A percentile compares a stretch with the other conserved stretches of the same genome.
phyloP scores from a whole-genome alignment of 1,140 invertebrate genomes.

The Anastrepha obliqua region DNA sequence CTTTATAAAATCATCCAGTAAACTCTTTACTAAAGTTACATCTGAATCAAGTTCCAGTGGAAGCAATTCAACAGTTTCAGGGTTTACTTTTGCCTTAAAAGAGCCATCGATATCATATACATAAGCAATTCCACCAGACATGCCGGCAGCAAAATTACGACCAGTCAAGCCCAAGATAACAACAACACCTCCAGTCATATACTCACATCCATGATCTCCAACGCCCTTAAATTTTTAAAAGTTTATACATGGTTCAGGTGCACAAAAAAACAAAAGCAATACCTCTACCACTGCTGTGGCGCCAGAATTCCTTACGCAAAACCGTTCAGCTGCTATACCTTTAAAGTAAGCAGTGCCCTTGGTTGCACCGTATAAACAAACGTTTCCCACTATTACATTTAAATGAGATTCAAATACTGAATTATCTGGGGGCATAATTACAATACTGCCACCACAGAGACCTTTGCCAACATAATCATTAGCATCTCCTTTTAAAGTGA shows the following conservation, averaged over 20 bases:
- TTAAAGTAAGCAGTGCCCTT: slow-evolving; percentile 95
- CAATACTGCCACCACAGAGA: slow-evolving; percentile 94
- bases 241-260: background rate
- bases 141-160: slow-evolving; percentile 98
- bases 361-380: slow-evolving; percentile 98
- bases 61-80: slow-evolving; percentile 91
- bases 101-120: slow-evolving; percentile 92
- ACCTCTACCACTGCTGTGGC: slow-evolving; percentile 90
- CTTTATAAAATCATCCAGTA: slow-evolving; percentile 90
- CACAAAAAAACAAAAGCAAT: background rate
- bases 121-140: slow-evolving; percentile 97
- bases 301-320: slow-evolving; percentile 98
- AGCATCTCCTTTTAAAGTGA: slow-evolving; percentile 96
- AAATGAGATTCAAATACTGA: slow-evolving; percentile 90
- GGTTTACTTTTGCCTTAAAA: slow-evolving; percentile 91
- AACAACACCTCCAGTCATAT: slow-evolving; percentile 97
- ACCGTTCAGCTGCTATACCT: slow-evolving; percentile 97
- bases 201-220: slow-evolving; percentile 99
- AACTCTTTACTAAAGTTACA: slow-evolving; percentile 84
- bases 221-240: slow-evolving; percentile 83
- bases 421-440: slow-evolving; percentile 94
- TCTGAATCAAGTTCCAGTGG: slow-evolving; percentile 88
- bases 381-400: slow-evolving; percentile 98
- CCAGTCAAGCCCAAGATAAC: slow-evolving; percentile 96
- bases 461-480: slow-evolving; percentile 99